These are phyloP conservation scores for Podilymbus podiceps DNA, from an alignment of 2,113 vertebrate species.

Conservation along the genomic window DNA sequence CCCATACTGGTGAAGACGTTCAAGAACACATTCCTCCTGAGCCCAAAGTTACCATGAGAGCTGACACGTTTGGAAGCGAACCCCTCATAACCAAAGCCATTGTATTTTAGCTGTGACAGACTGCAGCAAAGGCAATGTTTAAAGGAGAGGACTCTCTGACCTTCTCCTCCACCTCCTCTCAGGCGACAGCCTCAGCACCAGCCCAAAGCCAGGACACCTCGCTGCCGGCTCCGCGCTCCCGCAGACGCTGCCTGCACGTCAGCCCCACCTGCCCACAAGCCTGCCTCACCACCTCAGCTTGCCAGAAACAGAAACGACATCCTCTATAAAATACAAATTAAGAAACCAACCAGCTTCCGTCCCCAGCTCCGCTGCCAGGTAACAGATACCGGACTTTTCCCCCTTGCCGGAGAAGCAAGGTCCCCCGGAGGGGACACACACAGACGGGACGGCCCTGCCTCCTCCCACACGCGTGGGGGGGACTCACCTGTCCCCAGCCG, in stretches of 20 bases:
- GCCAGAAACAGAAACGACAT: neutral
- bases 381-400: no score
- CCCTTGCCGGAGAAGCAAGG: neutral
- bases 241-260: neutral
- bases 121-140: neutral
- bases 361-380: neutral
- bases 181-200: neutral
- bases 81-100: neutral
- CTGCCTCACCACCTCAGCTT: neutral
- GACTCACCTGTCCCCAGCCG: neutral
- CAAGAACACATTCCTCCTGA: neutral
- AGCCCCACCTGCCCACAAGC: neutral
- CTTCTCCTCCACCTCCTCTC: neutral
- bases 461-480: fast-evolving
- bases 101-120: neutral
- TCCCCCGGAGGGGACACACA: neutral
- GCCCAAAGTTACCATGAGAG: neutral
- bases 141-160: neutral
- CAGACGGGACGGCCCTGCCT: neutral
- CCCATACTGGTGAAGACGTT: neutral
- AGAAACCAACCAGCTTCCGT: neutral
- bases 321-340: neutral
- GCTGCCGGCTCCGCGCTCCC: neutral
- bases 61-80: neutral
- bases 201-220: neutral